A percentile compares a stretch with the other conserved stretches of the same genome.
Conservation (phyloP, 1,140 invertebrate genomes). For the Lordiphosa clarofinis region DNA sequence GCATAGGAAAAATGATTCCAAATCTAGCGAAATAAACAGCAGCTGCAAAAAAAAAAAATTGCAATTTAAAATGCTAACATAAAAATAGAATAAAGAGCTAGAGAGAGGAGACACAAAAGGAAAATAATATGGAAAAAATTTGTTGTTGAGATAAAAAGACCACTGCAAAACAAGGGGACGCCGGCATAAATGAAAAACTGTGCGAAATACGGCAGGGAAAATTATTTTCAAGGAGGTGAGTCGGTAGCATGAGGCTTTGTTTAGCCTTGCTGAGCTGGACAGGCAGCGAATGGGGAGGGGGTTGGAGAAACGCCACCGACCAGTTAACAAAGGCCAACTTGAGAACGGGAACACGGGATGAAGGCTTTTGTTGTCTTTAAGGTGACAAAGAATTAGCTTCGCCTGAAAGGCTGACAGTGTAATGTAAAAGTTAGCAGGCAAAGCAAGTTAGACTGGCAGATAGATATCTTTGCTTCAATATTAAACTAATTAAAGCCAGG, state of each 20-base stretch:
- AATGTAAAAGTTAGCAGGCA: too few species aligned
- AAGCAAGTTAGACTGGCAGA: too few species aligned
- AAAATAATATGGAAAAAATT: conserved; percentile 43
- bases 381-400: conserved; percentile 70
- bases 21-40: conserved; percentile 45
- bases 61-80: conserved; percentile 67
- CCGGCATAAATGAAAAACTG: conserved; percentile 28
- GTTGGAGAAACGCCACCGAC: conserved; percentile 26
- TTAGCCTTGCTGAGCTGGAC: conserved; percentile 37
- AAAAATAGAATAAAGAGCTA: conserved; percentile 24
- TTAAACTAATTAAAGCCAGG: too few species aligned
- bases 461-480: too few species aligned
- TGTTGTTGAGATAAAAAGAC: too few species aligned
- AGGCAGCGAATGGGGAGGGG: conserved; percentile 8
- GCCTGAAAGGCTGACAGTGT: conserved; percentile 11
- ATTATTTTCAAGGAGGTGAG: conserved; percentile 10
- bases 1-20: conserved; percentile 4
- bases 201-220: conserved; percentile 26
- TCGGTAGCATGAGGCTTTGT: conserved; percentile 24
- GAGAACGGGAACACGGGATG: background rate
- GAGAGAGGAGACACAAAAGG: conserved; percentile 17
- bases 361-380: conserved; percentile 36
- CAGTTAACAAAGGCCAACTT: conserved; percentile 35
- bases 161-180: background rate
- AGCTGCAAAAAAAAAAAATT: conserved; percentile 40